Evolutionary conservation across 2,797 vertebrate species (phyloP), one percentile per base, ranked within the genome.

Genomic region (Nyctalus aviator): DNA sequence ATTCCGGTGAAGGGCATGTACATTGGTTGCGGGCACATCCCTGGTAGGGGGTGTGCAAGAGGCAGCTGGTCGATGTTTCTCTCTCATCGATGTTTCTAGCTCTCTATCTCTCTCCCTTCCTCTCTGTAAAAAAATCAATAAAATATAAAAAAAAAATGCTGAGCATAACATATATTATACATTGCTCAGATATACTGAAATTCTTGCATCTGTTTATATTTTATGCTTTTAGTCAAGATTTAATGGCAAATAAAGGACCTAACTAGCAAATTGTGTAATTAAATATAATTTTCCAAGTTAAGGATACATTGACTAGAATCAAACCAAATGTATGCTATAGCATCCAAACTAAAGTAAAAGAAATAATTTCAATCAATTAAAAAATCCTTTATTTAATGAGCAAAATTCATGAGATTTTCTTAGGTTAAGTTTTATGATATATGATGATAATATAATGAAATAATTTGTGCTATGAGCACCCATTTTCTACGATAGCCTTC

Each of bases 261-360:
- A 75, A 25, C 21, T 66, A 69, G n/a, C 15, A 89, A 88, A 92
- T 82, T 93, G 35, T 35, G 17, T 71, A 77, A 94, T 91, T 94
- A 71, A 93, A 72, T 64, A 41, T 41, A 92, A 73, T 53, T 94
- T 96, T 89, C 73, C 27, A 86, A 95, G 37, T 78, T 86, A 93
- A 90, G 15, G 27, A 41, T 35, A 93, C 62, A 78, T 6, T 86
- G 37, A 46, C 13, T 91, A 69, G 25, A 95, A 92, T 91, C 15
- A 92, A 88, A 84, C 21, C 46, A 94, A 91, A 64, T 6, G 5
- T 66, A 86, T 8, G 93, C 4, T 32, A 64, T 32, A 30, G n/a
- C 23, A 76, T 6, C 37, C 37, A 90, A 72, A 89, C 20, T 73
- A 32, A 94, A 68, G 50, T 88, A 73, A 95, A 96, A 92, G 13